Evolutionary conservation across 2,113 vertebrate species (phyloP), one percentile per base, ranked within the genome.

Genomic region (Pelodiscus sinensis): DNA sequence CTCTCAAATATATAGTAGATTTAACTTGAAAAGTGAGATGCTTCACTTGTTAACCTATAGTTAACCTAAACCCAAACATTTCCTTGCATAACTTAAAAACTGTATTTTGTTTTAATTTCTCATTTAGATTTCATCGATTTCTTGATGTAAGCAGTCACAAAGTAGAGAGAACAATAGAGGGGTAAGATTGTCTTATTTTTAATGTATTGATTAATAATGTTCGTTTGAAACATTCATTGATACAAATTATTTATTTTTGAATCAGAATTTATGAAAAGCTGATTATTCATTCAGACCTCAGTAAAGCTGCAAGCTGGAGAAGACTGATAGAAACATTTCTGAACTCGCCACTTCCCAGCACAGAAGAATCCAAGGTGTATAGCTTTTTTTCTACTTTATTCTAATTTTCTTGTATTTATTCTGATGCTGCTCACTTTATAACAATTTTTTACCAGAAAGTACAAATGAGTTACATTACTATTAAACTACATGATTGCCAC

Each of bases 231-330:
- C 31, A 4, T 89, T 92, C 50, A 44, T 86, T 95, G 65, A 82
- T 93, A 62, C 75, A 68, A 2, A 79, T 79, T 92, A 86, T 88
- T 90, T 88, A 86, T 88, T 91, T 88, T 94, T 68, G 88, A 95
- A 88, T 90, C 95, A 99, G 99, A 93, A 99, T 99, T 97, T 97
- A 99, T 92, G 99, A 99, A 92, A 99, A 99, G 95, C 98, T 99
- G 78, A 95, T 99, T 97, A 97, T 99, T 90, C 99, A 99, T 97
- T 99, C 99, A 38, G 99, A 99, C 93, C 95, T 99, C 87, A 97
- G 97, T 95, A 99, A 99, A 98, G 99, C 99, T 81, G 98, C 98
- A 94, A 99, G 98, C 92, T 99, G 99, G 99, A 98, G 96, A 93
- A 98, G 98, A 81, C 96, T 99, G 94, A 99, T 99, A 44, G 97